These are phyloP conservation scores for Druon quercuslanigerum DNA, from an alignment of 1,140 invertebrate species.

Conservation along the genomic window DNA sequence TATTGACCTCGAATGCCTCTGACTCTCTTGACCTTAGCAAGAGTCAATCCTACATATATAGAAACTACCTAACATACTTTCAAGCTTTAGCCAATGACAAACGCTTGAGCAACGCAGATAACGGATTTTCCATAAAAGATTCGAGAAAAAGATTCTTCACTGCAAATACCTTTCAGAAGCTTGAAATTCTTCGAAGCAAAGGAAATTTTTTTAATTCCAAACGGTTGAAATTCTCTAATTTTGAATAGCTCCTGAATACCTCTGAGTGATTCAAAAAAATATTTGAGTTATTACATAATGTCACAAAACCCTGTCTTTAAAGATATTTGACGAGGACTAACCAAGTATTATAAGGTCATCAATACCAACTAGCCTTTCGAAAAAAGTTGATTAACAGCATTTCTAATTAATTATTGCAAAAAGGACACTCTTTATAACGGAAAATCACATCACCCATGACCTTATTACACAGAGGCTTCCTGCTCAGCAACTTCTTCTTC, in stretches of 20 bases:
- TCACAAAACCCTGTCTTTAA: too few relatives aligned
- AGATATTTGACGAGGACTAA: background rate
- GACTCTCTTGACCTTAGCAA: constrained; percentile 26
- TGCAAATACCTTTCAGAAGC: background rate
- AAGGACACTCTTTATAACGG: background rate
- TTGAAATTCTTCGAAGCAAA: background rate
- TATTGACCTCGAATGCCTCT: constrained; percentile 21
- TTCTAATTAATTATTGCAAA: constrained; percentile 3
- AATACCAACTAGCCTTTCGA: background rate
- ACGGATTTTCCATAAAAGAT: constrained; percentile 26
- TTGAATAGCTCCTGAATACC: too few relatives aligned
- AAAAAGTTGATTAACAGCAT: background rate
- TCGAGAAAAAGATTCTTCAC: background rate
- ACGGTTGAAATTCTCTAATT: too few relatives aligned
- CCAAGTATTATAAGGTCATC: background rate
- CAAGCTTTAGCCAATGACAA: constrained; percentile 1
- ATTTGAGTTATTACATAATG: too few relatives aligned
- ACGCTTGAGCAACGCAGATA: constrained; percentile 20
- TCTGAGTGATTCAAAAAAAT: too few relatives aligned
- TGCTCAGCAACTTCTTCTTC: background rate
- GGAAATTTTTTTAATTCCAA: too few relatives aligned
- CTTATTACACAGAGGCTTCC: constrained; percentile 4
- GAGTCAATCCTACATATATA: constrained; percentile 5
- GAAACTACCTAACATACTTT: constrained; percentile 12
- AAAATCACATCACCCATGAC: constrained; percentile 19